phyloP scores from a whole-genome alignment of 2,888 invertebrate genomes.

The Lasioglossum malachurum region DNA sequence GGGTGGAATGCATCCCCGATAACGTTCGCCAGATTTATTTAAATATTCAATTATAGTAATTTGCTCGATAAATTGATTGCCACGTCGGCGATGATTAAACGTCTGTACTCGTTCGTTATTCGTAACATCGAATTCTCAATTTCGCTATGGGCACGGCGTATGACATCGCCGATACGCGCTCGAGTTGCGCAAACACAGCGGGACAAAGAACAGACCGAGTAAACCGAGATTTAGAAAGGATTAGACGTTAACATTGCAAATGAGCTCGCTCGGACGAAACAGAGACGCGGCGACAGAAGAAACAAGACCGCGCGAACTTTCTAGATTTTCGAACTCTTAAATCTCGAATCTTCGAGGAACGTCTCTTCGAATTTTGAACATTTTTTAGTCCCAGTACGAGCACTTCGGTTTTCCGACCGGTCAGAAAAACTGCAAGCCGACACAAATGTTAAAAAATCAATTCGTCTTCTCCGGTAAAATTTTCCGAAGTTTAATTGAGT shows the following conservation, averaged over 20 bases:
- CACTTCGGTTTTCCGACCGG: neutral
- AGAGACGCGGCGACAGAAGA: neutral
- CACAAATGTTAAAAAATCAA: neutral
- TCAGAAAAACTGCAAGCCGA: neutral
- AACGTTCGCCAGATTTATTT: neutral
- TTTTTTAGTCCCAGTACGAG: too few species aligned
- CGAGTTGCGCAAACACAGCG: neutral
- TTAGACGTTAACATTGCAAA: constrained; percentile 23
- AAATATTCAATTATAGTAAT: neutral
- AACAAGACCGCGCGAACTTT: neutral
- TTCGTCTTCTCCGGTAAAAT: neutral
- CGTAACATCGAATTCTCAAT: neutral
- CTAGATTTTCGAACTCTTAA: neutral
- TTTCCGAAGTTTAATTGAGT: neutral
- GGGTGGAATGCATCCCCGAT: neutral
- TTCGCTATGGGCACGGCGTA: too few species aligned
- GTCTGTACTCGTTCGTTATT: neutral
- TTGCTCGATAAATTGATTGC: neutral
- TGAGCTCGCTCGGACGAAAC: neutral
- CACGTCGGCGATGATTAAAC: neutral
- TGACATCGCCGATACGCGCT: neutral
- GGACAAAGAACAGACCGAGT: constrained; percentile 11
- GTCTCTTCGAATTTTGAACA: too few species aligned
- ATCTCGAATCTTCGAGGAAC: neutral
- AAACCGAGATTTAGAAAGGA: constrained; percentile 31